Base-by-base conservation (phyloP, 2,113 vertebrate genomes). In the Microcebus tavaratra region DNA sequence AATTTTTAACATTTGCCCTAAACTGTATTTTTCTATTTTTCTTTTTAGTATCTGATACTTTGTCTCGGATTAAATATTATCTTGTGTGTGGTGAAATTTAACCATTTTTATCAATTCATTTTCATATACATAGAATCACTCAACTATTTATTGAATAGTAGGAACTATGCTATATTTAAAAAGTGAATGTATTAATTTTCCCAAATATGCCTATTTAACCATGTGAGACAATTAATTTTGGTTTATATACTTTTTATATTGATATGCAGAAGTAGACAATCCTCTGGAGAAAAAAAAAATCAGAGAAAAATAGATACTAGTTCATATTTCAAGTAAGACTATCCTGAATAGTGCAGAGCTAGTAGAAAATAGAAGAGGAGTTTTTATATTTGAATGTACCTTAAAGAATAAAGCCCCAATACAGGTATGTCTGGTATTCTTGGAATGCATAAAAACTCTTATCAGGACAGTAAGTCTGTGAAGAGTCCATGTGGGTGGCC, bases 1-100 rank as follows among this genome's bases (percentile, higher is more conserved):
- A 87, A 94, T 76, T 96, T 95, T 91, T 57, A 82, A 61, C 29
- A 84, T 81, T 96, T 87, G 4, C 34, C 23, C 27, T 85, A 63
- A 73, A 78, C 14, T 53, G 0, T n/a, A 48, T 36, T 86, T 90
- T 92, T 70, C 11, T 90, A 13, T 89, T 70, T 89, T 75, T 88
- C 10, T 87, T 94, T 95, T 73, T 63, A 91, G 31, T 80, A 63
- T 68, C n/a, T 36, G 20, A 53, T 8, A 83, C 80, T 81, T 97
- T 90, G 1, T 85, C 36, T 73, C 6, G 89, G 15, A 68, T 92
- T 89, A 78, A 89, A 50, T 63, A 45, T 79, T 63, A 72, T 67
- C 21, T 57, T 79, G 0, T 67, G n/a, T 75, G 9, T 55, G 15
- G 31, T 45, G 88, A 88, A 80, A 84, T 90, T n/a, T 57, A 90